These are phyloP conservation scores for Amphipoea oculea DNA, from an alignment of 2,888 invertebrate species.

Conservation along the genomic window DNA sequence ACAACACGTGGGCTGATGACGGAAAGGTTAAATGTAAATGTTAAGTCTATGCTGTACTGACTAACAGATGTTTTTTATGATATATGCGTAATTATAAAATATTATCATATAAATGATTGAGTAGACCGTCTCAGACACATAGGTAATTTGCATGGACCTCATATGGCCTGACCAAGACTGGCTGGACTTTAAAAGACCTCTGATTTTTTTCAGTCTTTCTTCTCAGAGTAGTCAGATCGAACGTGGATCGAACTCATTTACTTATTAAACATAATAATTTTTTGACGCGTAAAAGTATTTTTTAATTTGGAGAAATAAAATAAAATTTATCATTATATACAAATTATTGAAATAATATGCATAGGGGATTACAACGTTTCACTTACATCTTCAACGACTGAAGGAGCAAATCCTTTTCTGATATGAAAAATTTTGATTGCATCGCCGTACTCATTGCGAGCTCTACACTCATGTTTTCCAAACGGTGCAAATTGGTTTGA, in stretches of 20 bases:
- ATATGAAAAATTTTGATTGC: conserved; percentile 75
- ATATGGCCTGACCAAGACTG: background rate
- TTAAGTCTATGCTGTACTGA: background rate
- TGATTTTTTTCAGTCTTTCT: background rate
- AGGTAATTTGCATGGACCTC: no score
- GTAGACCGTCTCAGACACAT: no score
- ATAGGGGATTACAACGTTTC: background rate
- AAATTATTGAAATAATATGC: background rate
- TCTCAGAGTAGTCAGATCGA: background rate
- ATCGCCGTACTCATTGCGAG: conserved; percentile 76
- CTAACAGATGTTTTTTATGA: background rate
- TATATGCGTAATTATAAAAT: background rate
- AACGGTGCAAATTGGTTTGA: conserved; percentile 73
- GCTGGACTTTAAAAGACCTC: background rate
- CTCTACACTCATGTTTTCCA: conserved; percentile 80
- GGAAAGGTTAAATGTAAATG: background rate
- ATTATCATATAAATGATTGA: no score
- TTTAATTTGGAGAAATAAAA: background rate
- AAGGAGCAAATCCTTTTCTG: conserved; percentile 77
- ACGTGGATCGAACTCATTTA: no score
- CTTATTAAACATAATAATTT: background rate
- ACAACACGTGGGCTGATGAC: background rate
- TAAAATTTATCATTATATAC: background rate
- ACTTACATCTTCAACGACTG: conserved; percentile 77
- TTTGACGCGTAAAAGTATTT: background rate